Percentiles rank a stretch among this genome's conserved stretches.
These are phyloP conservation scores for Holotrichia oblita DNA, from an alignment of 1,140 invertebrate species.

Conservation along the genomic window DNA sequence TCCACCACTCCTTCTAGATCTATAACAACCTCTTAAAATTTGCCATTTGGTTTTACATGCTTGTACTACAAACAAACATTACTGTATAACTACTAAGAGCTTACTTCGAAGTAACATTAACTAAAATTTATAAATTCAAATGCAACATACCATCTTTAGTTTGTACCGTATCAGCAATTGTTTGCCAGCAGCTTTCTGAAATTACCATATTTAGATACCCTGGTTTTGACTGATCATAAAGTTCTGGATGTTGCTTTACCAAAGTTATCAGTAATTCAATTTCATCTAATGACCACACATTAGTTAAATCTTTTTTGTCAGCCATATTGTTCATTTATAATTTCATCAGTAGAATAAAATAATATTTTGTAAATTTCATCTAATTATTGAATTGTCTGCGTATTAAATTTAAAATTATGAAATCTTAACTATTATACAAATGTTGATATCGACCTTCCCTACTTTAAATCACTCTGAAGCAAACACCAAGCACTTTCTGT, in stretches of 20 bases:
- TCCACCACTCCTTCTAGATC: background rate
- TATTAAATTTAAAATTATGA: background rate
- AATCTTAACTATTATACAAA: background rate
- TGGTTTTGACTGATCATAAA: background rate
- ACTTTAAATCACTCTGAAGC: background rate
- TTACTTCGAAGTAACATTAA: slow-evolving; percentile 8
- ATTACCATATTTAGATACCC: background rate
- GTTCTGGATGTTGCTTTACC: slow-evolving; percentile 3
- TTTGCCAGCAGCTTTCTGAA: background rate
- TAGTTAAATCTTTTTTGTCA: background rate
- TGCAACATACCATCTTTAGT: background rate
- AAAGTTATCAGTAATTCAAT: slow-evolving; percentile 12
- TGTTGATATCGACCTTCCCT: background rate
- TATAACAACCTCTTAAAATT: slow-evolving; percentile 13
- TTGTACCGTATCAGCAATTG: background rate
- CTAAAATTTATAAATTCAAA: background rate
- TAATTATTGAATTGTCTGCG: too few relatives aligned
- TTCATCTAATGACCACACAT: background rate
- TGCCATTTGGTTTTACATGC: slow-evolving; percentile 9
- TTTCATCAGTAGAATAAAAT: background rate
- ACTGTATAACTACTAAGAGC: background rate
- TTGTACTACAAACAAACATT: background rate
- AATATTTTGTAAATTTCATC: too few relatives aligned
- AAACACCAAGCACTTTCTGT: background rate
- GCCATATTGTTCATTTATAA: background rate